Percentiles rank a stretch among this genome's conserved stretches.
Evolutionary conservation across 1,140 invertebrate genomes (phyloP).

Genomic region (Chironomus striatipennis): DNA sequence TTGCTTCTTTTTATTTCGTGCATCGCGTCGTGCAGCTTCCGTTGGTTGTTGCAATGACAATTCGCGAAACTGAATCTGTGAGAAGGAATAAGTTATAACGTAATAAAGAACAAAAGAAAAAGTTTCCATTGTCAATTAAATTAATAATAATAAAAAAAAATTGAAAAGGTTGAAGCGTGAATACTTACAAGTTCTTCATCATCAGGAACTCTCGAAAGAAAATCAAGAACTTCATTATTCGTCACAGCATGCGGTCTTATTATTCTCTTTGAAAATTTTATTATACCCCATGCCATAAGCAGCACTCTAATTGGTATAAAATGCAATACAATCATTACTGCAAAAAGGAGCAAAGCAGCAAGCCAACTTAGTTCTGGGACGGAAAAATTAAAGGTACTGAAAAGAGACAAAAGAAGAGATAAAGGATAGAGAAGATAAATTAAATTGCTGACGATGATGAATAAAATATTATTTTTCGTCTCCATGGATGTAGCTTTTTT

Average conservation of each 20-base stretch:
- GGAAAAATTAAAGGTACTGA: conserved; percentile 92
- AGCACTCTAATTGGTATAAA: conserved; percentile 85
- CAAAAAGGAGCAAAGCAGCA: conserved; percentile 66
- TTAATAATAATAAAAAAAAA: not conserved
- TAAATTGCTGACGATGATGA: no score
- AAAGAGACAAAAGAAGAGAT: conserved; percentile 29
- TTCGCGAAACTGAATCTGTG: conserved; percentile 47
- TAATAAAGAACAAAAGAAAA: no score
- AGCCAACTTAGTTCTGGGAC: conserved; percentile 93
- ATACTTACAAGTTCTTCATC: conserved; percentile 84
- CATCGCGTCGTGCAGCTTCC: conserved; percentile 43
- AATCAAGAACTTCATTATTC: conserved; percentile 95
- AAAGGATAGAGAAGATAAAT: not conserved
- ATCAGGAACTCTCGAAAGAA: conserved; percentile 91
- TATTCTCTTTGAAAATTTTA: conserved; percentile 94
- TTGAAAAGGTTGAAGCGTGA: no score
- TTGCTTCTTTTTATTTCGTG: conserved; percentile 48
- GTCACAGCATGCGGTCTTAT: conserved; percentile 88
- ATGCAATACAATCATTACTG: conserved; percentile 74
- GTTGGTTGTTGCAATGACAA: conserved; percentile 44
- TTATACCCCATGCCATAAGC: conserved; percentile 92
- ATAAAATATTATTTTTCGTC: no score
- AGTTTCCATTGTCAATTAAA: not conserved
- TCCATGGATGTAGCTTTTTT: no score
- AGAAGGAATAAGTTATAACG: conserved; percentile 26